Evolutionary conservation across 1,140 invertebrate species (phyloP), one percentile per base, ranked within the genome.

Genomic region (Branchinecta lynchi): DNA sequence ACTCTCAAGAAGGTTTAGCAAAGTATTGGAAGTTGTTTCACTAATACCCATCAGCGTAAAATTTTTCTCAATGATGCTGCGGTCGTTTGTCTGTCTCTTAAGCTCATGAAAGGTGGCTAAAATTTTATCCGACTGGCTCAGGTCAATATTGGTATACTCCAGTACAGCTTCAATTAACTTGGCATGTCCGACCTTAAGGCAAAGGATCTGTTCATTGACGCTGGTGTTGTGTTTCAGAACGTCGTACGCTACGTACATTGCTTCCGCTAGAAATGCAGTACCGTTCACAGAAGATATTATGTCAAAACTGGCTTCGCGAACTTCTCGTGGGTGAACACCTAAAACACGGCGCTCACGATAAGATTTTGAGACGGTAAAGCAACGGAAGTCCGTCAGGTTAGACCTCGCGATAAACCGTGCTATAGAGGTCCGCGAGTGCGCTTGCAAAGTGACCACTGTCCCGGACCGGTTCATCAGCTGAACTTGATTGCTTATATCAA

Each of bases 251-350:
- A 92, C 81, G 9, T 83, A 84, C n/a, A 94, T 78, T 0, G 95
- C 76, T 77, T 96, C 93, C 3, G 89, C 90, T 68, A 32, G n/a
- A 46, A 72, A 67, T 43, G 8, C 66, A 44, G 8, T 77, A 85
- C 85, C 84, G 71, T 81, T 78, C 66, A 78, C 84, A 3, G 89
- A 84, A 20, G 86, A 88, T 10, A 96, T 87, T 72, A 96, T 92
- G 77, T 98, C 94, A 80, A 96, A 96, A 5, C 90, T 89, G 80
- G 90, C 94, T 78, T 96, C 92, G 70, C 87, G 87, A 7, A 90
- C 81, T 80, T 96, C 92, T 72, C 86, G 84, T 0, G 93, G 93
- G 81, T 95, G 90, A 74, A 90, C 87, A 8, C 90, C 89, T 74
- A 84, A 84, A 5, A 89, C 85, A 74, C 88, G 87, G 74, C 86